phyloP scores from a whole-genome alignment of 2,113 vertebrate genomes.

The Stigmatopora nigra region DNA sequence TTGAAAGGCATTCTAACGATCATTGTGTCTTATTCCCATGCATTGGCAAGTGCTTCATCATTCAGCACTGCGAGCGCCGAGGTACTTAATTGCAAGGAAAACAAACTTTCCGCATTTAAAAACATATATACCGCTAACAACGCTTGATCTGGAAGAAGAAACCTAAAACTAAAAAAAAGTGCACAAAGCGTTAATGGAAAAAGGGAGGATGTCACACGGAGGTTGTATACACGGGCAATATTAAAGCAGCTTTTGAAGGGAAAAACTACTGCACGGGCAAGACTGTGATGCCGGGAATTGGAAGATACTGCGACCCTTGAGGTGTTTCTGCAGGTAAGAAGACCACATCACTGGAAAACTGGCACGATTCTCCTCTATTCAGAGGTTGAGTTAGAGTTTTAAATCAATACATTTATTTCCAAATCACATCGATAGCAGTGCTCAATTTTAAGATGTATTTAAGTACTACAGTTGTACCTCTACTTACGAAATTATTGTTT shows the following conservation, averaged over 20 bases:
- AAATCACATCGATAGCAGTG: too few relatives aligned
- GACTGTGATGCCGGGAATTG: slow-evolving; percentile 19
- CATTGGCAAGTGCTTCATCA: neutral
- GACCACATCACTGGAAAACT: neutral
- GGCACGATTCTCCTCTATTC: neutral
- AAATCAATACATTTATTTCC: too few relatives aligned
- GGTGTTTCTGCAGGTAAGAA: slow-evolving; percentile 45
- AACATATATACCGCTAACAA: neutral
- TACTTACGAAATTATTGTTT: neutral
- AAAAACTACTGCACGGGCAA: too few relatives aligned
- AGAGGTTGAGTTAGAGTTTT: neutral
- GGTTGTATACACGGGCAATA: too few relatives aligned
- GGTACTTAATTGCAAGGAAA: slow-evolving; percentile 3
- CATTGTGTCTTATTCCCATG: neutral
- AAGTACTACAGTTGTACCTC: neutral
- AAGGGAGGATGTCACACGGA: too few relatives aligned
- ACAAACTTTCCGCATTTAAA: neutral
- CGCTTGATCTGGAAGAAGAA: neutral
- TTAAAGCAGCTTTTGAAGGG: too few relatives aligned
- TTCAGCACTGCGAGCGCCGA: neutral
- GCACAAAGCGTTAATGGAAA: too few relatives aligned
- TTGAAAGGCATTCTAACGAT: neutral
- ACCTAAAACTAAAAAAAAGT: too few relatives aligned
- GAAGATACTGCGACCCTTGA: slow-evolving; percentile 8
- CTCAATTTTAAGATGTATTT: neutral